Conservation (phyloP, 2,113 vertebrate species). For the Elaphurus davidianus region DNA sequence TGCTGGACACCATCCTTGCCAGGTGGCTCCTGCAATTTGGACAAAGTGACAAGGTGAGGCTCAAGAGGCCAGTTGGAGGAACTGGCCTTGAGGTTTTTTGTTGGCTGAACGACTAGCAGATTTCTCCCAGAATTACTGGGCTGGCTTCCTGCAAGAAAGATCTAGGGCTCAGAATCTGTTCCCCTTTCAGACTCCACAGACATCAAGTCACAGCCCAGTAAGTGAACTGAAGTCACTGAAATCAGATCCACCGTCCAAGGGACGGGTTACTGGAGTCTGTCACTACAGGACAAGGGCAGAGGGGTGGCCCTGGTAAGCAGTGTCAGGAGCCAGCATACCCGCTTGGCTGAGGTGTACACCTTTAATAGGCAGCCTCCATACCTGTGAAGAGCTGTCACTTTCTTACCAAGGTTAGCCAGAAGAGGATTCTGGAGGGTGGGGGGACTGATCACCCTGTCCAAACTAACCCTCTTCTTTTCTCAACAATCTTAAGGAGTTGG, state of each 20-base stretch:
- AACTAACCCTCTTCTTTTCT: not conserved
- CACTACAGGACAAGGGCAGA: slow-evolving; percentile 17
- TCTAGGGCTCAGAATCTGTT: not conserved
- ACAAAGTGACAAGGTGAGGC: not conserved
- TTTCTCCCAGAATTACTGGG: not conserved
- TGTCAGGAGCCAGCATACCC: not conserved
- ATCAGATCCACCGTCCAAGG: slow-evolving; percentile 36
- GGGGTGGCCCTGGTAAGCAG: not conserved
- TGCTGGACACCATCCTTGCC: not conserved
- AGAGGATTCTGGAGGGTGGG: not conserved
- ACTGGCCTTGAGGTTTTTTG: not conserved
- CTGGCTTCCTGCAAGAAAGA: not conserved
- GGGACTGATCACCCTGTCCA: not conserved
- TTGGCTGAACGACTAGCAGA: not conserved
- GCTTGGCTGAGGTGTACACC: fast-evolving
- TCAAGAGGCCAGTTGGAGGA: not conserved
- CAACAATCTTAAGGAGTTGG: not conserved
- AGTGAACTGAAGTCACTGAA: not conserved
- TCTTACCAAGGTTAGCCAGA: not conserved
- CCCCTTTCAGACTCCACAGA: not conserved
- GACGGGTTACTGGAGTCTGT: slow-evolving; percentile 58
- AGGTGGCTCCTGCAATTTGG: not conserved
- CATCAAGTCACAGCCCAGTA: not conserved
- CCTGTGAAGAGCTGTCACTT: not conserved
- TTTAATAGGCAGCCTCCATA: not conserved